Evolutionary conservation across 2,797 vertebrate genomes (phyloP).

Genomic region (Xiphophorus birchmanni): DNA sequence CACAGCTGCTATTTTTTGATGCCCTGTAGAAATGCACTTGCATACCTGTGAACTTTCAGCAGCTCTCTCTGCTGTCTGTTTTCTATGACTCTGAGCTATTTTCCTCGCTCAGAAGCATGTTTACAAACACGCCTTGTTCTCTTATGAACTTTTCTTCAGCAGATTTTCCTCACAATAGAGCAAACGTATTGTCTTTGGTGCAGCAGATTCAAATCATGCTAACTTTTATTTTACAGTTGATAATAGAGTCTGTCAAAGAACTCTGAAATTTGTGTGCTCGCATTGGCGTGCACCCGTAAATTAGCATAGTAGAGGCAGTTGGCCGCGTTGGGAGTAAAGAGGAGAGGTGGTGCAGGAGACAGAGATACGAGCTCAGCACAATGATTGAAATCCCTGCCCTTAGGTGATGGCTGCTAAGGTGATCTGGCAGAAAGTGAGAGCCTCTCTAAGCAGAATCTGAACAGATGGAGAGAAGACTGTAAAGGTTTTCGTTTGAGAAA

Average conservation of each 20-base stretch:
- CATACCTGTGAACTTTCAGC: conserved; percentile 41
- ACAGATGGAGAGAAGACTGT: conserved; percentile 29
- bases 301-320: conserved; percentile 53
- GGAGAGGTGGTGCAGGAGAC: conserved; percentile 11
- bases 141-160: conserved; percentile 41
- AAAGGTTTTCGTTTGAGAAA: conserved; percentile 47
- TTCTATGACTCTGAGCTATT: conserved; percentile 42
- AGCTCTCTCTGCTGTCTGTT: conserved; percentile 5
- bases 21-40: conserved; percentile 45
- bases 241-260: conserved; percentile 40
- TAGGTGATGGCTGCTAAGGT: conserved; percentile 67
- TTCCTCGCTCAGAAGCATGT: conserved; percentile 22
- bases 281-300: conserved; percentile 41
- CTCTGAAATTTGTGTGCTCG: conserved; percentile 36
- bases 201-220: conserved; percentile 36
- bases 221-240: conserved; percentile 49
- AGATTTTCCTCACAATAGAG: conserved; percentile 31
- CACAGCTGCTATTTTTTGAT: conserved; percentile 52
- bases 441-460: conserved; percentile 59
- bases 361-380: conserved; percentile 65
- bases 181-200: conserved; percentile 13
- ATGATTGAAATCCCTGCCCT: conserved; percentile 70
- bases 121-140: conserved; percentile 17
- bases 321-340: conserved; percentile 29
- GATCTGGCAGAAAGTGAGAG: conserved; percentile 38